Evolutionary conservation across 1,140 invertebrate species (phyloP).

Genomic region (Oscheius sp.): DNA sequence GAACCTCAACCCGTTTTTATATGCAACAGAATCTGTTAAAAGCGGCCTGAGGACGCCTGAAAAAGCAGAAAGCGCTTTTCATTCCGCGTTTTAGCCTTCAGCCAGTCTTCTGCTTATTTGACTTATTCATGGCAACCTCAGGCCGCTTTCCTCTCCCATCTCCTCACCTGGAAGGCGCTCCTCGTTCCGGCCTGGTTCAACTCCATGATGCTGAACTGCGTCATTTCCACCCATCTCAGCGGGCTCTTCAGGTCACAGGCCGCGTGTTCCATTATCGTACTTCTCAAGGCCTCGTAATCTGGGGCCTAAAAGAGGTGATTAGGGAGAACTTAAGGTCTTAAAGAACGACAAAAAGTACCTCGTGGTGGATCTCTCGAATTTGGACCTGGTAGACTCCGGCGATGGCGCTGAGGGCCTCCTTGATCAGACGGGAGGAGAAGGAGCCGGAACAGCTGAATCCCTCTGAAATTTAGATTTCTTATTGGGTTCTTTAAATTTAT

Average conservation of each 20-base stretch:
- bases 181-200: background rate
- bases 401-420: slow-evolving; percentile 6
- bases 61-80: no score
- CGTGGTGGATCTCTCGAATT: slow-evolving; percentile 23
- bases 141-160: no score
- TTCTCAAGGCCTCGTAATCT: background rate
- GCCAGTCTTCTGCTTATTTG: no score
- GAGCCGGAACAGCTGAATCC: background rate
- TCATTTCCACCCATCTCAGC: slow-evolving; percentile 9
- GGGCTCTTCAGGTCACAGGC: background rate
- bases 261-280: slow-evolving; percentile 1
- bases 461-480: background rate
- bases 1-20: no score
- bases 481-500: no score
- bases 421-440: background rate
- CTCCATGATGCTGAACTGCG: slow-evolving; percentile 9
- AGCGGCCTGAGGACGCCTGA: no score
- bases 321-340: background rate
- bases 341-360: background rate
- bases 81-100: no score
- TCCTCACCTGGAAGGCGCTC: slow-evolving; percentile 4
- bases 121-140: no score
- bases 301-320: background rate
- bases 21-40: no score
- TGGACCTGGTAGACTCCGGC: slow-evolving; percentile 9